phyloP scores from a whole-genome alignment of 2,113 vertebrate genomes.

The Xiphophorus maculatus region DNA sequence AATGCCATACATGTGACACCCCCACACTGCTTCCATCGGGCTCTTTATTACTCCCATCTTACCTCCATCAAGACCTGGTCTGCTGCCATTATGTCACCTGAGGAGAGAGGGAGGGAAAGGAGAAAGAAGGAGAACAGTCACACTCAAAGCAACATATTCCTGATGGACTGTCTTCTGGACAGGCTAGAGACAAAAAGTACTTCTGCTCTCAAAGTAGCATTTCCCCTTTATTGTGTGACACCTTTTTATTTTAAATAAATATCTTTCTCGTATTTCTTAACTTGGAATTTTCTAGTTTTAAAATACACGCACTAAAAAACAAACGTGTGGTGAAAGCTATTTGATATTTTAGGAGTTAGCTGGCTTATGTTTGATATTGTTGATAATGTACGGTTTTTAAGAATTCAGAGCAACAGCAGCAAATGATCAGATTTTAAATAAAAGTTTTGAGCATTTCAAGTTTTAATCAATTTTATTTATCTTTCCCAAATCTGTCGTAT shows the following conservation, averaged over 20 bases:
- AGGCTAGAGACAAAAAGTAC: slow-evolving; percentile 49
- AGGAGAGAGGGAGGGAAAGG: slow-evolving; percentile 55
- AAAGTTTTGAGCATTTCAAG: background rate
- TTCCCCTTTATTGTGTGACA: slow-evolving; percentile 38
- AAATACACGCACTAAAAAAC: background rate
- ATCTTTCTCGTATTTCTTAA: slow-evolving; percentile 18
- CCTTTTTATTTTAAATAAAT: slow-evolving; percentile 35
- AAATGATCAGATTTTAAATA: background rate
- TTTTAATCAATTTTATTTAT: background rate
- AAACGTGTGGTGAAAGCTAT: background rate
- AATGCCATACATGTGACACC: slow-evolving; percentile 66
- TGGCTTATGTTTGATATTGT: slow-evolving; percentile 39
- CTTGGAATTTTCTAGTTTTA: slow-evolving; percentile 29
- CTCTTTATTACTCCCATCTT: slow-evolving; percentile 75
- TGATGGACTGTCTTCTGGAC: slow-evolving; percentile 70
- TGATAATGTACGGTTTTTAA: background rate
- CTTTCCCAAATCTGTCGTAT: background rate
- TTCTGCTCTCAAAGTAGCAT: slow-evolving; percentile 48
- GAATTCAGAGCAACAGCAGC: background rate
- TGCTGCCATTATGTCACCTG: slow-evolving; percentile 72
- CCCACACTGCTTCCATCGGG: slow-evolving; percentile 68
- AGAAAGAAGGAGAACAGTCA: slow-evolving; percentile 61
- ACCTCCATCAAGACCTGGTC: slow-evolving; percentile 70
- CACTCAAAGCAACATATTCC: slow-evolving; percentile 51
- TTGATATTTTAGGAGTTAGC: slow-evolving; percentile 11